Percentiles rank a stretch among this genome's conserved stretches.
phyloP scores from a whole-genome alignment of 2,888 invertebrate genomes.

The Loripinus fragilis region DNA sequence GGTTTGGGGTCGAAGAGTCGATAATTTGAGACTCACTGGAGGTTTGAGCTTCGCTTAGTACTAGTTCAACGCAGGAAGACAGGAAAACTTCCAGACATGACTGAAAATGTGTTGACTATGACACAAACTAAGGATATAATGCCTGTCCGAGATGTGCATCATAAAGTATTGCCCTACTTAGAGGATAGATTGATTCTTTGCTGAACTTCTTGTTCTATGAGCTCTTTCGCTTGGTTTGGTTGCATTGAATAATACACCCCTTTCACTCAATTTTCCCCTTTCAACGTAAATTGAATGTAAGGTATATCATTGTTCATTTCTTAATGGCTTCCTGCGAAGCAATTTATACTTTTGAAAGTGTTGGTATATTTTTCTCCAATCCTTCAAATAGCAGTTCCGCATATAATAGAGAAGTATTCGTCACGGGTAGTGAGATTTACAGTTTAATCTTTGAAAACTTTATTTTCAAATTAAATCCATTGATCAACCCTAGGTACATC shows the following conservation, averaged over 20 bases:
- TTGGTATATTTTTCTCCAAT: constrained; percentile 61
- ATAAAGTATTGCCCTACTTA: background rate
- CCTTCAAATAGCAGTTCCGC: constrained; percentile 57
- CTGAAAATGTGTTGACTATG: no score
- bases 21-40: no score
- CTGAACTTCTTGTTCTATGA: background rate
- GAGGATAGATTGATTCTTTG: background rate
- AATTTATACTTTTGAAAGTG: constrained; percentile 62
- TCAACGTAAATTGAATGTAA: constrained; percentile 13
- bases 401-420: constrained; percentile 51
- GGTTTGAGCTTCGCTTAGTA: no score
- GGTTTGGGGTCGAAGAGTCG: no score
- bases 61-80: no score
- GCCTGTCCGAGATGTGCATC: background rate
- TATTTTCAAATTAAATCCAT: constrained; percentile 29
- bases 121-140: no score
- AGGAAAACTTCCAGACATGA: no score
- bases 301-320: constrained; percentile 2
- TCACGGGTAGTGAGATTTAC: constrained; percentile 46
- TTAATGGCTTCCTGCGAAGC: constrained; percentile 51
- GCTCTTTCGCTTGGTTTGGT: no score
- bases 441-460: constrained; percentile 12
- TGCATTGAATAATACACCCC: constrained; percentile 6
- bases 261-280: background rate
- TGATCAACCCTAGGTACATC: constrained; percentile 16